These are phyloP conservation scores for Pocillopora verrucosa DNA, from an alignment of 64 coral and sea anemone species.

Conservation along the genomic window DNA sequence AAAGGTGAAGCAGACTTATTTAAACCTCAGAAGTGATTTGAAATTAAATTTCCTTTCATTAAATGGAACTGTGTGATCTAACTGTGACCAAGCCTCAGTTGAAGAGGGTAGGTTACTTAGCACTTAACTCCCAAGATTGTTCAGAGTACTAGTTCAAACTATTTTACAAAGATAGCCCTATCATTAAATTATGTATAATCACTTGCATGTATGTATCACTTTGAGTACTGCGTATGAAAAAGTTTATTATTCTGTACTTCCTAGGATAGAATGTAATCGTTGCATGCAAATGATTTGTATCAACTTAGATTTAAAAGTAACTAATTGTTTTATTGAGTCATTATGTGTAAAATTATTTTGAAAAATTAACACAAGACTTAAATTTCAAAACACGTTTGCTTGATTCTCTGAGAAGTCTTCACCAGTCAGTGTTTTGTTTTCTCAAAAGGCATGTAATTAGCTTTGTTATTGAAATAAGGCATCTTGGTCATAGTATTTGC, in stretches of 20 bases:
- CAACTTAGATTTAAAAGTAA: neutral
- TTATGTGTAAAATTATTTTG: slow-evolving; percentile 27
- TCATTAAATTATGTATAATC: neutral
- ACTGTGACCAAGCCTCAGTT: neutral
- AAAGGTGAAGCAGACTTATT: neutral
- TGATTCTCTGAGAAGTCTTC: neutral
- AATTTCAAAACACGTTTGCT: neutral
- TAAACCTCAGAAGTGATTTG: neutral
- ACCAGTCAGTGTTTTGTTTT: neutral
- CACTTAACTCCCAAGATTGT: neutral
- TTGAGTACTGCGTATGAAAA: neutral
- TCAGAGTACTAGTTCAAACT: neutral
- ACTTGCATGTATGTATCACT: neutral
- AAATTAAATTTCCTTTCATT: neutral
- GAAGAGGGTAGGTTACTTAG: neutral
- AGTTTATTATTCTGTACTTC: neutral
- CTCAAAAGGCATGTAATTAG: neutral
- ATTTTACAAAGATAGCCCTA: neutral
- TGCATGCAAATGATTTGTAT: slow-evolving; percentile 4
- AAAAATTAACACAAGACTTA: neutral
- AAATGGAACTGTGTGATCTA: neutral
- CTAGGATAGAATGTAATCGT: neutral
- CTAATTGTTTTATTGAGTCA: slow-evolving; percentile 16
- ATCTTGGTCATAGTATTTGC: slow-evolving; percentile 27
- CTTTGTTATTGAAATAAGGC: slow-evolving; percentile 2